Conservation (phyloP, 2,888 invertebrate genomes). For the Dascillus cervinus region DNA sequence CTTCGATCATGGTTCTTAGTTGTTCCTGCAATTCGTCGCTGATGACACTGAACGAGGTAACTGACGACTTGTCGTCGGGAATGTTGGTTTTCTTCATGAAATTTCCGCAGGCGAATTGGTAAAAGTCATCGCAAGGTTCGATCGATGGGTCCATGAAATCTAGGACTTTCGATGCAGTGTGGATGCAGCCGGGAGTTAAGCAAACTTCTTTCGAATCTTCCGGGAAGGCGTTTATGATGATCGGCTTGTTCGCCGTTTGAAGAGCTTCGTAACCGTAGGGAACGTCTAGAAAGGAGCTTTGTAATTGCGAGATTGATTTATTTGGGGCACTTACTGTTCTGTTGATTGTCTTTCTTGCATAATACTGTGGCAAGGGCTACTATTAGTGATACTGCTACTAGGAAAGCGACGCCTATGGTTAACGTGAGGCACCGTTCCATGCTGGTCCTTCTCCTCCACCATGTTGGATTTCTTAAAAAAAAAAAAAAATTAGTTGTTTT, state of each 20-base stretch:
- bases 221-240: constrained; percentile 23
- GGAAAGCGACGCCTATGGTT: constrained; percentile 49
- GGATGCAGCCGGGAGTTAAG: constrained; percentile 68
- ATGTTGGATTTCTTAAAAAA: constrained; percentile 61
- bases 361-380: constrained; percentile 52
- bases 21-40: constrained; percentile 69
- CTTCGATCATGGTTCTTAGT: constrained; percentile 60
- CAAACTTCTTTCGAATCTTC: constrained; percentile 49
- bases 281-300: constrained; percentile 6
- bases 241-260: constrained; percentile 10
- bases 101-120: constrained; percentile 70
- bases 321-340: constrained; percentile 8
- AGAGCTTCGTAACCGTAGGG: constrained; percentile 17
- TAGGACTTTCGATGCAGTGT: constrained; percentile 67
- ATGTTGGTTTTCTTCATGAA: constrained; percentile 65
- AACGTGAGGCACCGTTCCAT: constrained; percentile 63
- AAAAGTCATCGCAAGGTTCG: constrained; percentile 78
- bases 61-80: constrained; percentile 73
- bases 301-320: neutral
- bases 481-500: too few relatives aligned
- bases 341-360: constrained; percentile 30
- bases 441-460: constrained; percentile 71
- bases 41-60: constrained; percentile 69
- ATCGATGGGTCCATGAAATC: constrained; percentile 62
- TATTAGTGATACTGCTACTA: constrained; percentile 54